Percentiles rank a stretch among this genome's conserved stretches.
Evolutionary conservation across 2,888 invertebrate species (phyloP).

Genomic region (Myathropa florea): DNA sequence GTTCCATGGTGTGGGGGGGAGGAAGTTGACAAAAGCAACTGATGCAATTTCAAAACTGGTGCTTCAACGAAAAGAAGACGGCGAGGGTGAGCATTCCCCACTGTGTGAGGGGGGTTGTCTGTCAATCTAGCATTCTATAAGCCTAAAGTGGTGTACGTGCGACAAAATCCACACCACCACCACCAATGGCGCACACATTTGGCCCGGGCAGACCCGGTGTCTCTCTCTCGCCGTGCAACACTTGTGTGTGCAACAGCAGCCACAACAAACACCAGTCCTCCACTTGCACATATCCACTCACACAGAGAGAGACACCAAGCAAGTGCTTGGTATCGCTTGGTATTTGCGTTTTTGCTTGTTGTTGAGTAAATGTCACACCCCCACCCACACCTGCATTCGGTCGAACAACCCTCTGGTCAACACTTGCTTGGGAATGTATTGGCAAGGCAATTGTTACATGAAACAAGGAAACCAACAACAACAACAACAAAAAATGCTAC

Average conservation of each 20-base stretch:
- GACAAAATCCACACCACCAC: conserved; percentile 23
- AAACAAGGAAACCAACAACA: conserved; percentile 26
- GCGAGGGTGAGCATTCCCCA: background rate
- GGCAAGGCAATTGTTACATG: conserved; percentile 49
- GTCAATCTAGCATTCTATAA: background rate
- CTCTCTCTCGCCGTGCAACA: conserved; percentile 49
- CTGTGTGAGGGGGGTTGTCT: background rate
- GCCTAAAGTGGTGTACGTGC: conserved; percentile 19
- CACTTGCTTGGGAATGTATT: conserved; percentile 46
- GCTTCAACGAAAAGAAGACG: background rate
- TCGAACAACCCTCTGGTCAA: background rate
- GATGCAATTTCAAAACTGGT: conserved; percentile 4
- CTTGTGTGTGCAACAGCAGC: conserved; percentile 45
- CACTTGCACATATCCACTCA: conserved; percentile 3
- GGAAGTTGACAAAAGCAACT: background rate
- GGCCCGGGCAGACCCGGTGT: conserved; percentile 67
- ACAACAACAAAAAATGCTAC: background rate
- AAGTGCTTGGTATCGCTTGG: background rate
- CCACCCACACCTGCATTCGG: background rate
- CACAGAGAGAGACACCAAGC: background rate
- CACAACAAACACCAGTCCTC: conserved; percentile 46
- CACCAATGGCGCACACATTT: conserved; percentile 42
- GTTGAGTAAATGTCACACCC: conserved; percentile 12
- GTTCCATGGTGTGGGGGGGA: background rate
- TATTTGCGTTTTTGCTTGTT: conserved; percentile 2